phyloP scores from a whole-genome alignment of 2,797 vertebrate genomes.

The Neostethus bicornis region DNA sequence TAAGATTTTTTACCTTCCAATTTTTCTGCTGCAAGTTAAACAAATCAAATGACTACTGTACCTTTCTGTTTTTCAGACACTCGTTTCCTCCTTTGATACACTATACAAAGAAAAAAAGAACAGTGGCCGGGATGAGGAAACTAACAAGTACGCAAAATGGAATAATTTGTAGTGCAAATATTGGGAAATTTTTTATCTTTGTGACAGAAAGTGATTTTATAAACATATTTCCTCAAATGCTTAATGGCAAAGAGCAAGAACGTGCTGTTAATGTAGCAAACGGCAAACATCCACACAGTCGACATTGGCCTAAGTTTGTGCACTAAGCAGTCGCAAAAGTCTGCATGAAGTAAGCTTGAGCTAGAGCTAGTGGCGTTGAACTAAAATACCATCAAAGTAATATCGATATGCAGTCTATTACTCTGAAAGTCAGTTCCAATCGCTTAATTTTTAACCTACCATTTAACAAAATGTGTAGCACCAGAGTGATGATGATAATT shows the following conservation, averaged over 20 bases:
- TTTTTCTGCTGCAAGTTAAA: not conserved
- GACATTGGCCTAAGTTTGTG: not conserved
- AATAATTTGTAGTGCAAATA: not conserved
- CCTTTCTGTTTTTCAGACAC: constrained; percentile 43
- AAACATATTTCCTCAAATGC: constrained; percentile 1
- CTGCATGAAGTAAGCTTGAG: not conserved
- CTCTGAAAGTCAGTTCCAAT: not conserved
- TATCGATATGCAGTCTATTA: not conserved
- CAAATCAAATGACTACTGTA: constrained; percentile 17
- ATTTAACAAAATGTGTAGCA: constrained; percentile 53
- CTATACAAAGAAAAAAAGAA: constrained; percentile 57
- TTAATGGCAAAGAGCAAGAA: not conserved
- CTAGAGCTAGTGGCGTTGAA: not conserved
- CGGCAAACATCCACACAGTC: not conserved
- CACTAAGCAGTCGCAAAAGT: not conserved
- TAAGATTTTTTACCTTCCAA: not conserved
- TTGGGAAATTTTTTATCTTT: too few species aligned
- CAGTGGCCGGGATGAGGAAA: constrained; percentile 19
- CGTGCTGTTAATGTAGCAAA: not conserved
- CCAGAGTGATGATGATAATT: constrained; percentile 54
- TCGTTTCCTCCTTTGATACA: constrained; percentile 49
- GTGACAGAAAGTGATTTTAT: not conserved
- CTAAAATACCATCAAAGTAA: accelerated
- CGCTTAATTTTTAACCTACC: constrained; percentile 40
- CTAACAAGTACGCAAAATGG: constrained; percentile 1